phyloP scores from a whole-genome alignment of 1,140 invertebrate species.

The Neuroterus valhalla region DNA sequence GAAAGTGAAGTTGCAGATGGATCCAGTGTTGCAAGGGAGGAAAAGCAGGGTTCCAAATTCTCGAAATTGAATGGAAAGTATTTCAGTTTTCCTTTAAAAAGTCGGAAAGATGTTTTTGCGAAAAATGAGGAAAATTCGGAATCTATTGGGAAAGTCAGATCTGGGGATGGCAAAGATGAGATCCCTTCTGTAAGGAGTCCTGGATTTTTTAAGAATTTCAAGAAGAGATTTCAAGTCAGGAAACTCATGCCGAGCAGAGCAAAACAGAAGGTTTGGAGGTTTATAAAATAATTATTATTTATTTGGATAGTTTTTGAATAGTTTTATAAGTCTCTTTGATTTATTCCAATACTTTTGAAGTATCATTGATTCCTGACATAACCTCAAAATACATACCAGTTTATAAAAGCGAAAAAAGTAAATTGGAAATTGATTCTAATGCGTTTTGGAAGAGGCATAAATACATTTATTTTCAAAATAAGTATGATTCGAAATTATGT shows the following conservation, averaged over 20 bases:
- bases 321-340: not conserved
- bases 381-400: no score
- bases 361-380: no score
- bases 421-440: no score
- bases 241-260: conserved; percentile 46
- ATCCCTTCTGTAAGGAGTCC: conserved; percentile 25
- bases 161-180: conserved; percentile 21
- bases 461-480: no score
- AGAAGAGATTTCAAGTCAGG: conserved; percentile 46
- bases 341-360: not conserved
- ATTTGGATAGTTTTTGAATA: no score
- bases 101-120: conserved; percentile 13
- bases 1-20: conserved; percentile 4
- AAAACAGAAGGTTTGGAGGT: conserved; percentile 54
- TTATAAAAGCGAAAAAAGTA: no score
- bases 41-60: not conserved
- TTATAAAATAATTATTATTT: no score
- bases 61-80: conserved; percentile 15
- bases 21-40: not conserved
- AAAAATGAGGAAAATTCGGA: conserved; percentile 32
- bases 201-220: conserved; percentile 53
- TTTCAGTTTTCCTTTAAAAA: conserved; percentile 12
- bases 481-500: no score
- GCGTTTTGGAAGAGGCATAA: no score
- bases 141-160: conserved; percentile 32